Base-by-base conservation (phyloP, 2,797 vertebrate species). In the Schizopygopsis malacanthus region DNA sequence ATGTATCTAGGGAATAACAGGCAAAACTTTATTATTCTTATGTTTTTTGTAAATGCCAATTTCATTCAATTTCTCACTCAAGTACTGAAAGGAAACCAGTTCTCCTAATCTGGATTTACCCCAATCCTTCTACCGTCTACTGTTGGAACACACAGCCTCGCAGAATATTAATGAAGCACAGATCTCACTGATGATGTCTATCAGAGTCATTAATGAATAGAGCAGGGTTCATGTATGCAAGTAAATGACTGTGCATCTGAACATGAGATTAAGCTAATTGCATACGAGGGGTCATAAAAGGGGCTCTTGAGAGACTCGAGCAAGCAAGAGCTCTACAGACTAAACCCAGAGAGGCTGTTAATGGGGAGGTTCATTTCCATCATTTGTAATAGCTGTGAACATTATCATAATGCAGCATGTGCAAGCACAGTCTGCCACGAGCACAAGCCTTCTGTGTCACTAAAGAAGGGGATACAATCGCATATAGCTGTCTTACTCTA, bases 241-340 rank as follows among this genome's bases (percentile, higher is more conserved):
- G 77, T 13, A 63, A 85, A 80, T 47, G 69, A 41, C 69, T 73
- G 63, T 79, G 65, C 69, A 65, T 72, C 67, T 37, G 84, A 80
- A 63, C 69, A 85, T 80, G 69, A 80, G 25, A 73, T 79, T 80
- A 73, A 25, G n/a, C 43, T 85, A 85, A 80, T 65, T 80, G 67
- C 54, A 41, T 85, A 80, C 54, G 59, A 85, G 43, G 50, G 77
- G 67, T 80, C 67, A 80, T 50, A 72, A 47, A 72, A 80, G 61
- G 69, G 13, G 20, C 77, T 50, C 84, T 73, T 56, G 61, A 78
- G 75, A 59, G 76, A 84, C 63, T 79, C 39, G 52, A 85, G 75
- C 37, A 11, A 70, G 63, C 50, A 59, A 84, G 50, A 45, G 69
- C 84, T 59, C 28, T 72, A 65, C 52, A 85, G 84, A 79, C 77